Percentiles rank a stretch among this genome's conserved stretches.
Conservation (phyloP, 2,113 vertebrate species). For the Tragelaphus buxtoni region DNA sequence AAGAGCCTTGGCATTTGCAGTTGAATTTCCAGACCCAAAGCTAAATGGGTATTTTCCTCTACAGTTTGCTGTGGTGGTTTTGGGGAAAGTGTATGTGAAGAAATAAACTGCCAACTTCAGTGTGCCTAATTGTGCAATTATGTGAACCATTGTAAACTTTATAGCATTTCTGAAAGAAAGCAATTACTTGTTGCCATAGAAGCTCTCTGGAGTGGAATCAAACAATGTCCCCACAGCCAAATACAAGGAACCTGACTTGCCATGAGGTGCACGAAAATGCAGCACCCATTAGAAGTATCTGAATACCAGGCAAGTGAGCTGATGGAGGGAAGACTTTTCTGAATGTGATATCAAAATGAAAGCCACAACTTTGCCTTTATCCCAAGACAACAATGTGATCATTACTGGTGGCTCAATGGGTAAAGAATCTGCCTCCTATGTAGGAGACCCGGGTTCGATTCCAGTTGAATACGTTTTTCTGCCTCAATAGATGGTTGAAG, state of each 20-base stretch:
- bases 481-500: too few relatives aligned
- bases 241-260: not conserved
- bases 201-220: not conserved
- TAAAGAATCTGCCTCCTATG: not conserved
- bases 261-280: not conserved
- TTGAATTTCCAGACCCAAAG: slow-evolving; percentile 47
- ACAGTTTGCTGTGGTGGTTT: slow-evolving; percentile 27
- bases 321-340: not conserved
- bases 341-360: not conserved
- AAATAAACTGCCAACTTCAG: slow-evolving; percentile 48
- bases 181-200: slow-evolving; percentile 12
- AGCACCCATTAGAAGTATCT: not conserved
- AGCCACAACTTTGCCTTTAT: not conserved
- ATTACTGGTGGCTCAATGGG: not conserved
- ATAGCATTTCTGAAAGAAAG: slow-evolving; percentile 28
- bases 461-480: too few relatives aligned
- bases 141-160: slow-evolving; percentile 32
- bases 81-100: slow-evolving; percentile 38
- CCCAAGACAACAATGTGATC: too few relatives aligned
- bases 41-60: slow-evolving; percentile 32
- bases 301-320: not conserved
- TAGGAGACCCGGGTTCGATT: not conserved
- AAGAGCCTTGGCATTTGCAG: not conserved
- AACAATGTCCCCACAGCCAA: not conserved
- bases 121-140: slow-evolving; percentile 59